Base-by-base conservation (phyloP, 2,888 invertebrate genomes). In the Neria commutata region DNA sequence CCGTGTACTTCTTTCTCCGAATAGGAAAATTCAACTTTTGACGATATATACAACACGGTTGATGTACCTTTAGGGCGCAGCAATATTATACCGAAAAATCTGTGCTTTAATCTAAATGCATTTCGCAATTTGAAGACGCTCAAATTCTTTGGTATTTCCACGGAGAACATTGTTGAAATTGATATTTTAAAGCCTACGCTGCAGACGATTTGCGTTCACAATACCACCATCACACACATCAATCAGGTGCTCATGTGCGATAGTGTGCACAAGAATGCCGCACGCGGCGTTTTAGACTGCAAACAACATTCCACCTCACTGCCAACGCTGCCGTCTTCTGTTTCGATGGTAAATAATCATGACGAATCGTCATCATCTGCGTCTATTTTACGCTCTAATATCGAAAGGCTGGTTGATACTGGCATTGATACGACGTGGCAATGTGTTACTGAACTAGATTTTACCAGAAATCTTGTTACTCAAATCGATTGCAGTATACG, bases 221-320 rank as follows among this genome's bases (percentile, higher is more conserved):
- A 77, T 53, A 81, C 81, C 14, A 78, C 77, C 16, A 76, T 80
- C 17, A 79, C 75, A 2, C 75, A 74, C 50, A 86, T 94, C 55
- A 89, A 90, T 71, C 91, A 94, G 76, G 86, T 95, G 65, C 84
- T 94, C 8, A 86, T 95, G 61, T 93, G 94, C 75, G 95, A 95
- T 80, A 88, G 91, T 68, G 83, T 94, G 62, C 92, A 94, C 74
- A 92, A 91, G 79, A 81, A 84, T 49, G 64, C 40, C 61, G 21
- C n/a, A n/a, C n/a, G n/a, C n/a, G n/a, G 56, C 21, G 29, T 54
- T 21, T 14, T 19, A 16, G 4, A 14, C 6, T 8, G 11, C 11
- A 48, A 16, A 25, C 56, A 1, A 60, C 29, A 29, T 3, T 16
- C 52, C 24, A 21, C 26, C 19, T 11, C 54, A 33, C n/a, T 46